Percentiles rank a stretch among this genome's conserved stretches.
Conservation (phyloP, 1,140 invertebrate genomes). For the Zaprionus gabonicus region DNA sequence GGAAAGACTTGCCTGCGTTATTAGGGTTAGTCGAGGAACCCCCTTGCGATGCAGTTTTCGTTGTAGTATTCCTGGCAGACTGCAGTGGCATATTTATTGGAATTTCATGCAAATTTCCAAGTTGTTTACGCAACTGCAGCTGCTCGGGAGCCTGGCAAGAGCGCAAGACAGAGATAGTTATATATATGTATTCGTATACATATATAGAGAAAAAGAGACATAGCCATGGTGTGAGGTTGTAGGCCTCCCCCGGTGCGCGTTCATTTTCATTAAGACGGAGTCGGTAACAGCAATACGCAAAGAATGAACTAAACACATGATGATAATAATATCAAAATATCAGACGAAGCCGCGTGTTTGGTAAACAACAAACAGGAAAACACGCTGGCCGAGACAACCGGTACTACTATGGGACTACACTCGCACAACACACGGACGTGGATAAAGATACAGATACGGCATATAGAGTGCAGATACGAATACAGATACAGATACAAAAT, state of each 20-base stretch:
- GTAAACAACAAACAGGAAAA: constrained; percentile 72
- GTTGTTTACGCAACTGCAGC: constrained; percentile 49
- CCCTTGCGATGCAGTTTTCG: constrained; percentile 23
- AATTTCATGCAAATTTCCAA: constrained; percentile 77
- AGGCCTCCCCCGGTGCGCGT: constrained; percentile 16
- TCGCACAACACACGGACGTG: not conserved
- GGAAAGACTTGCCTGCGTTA: constrained; percentile 3
- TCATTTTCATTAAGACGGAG: constrained; percentile 53
- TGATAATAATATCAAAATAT: constrained; percentile 30
- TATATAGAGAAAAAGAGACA: not conserved
- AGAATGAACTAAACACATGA: constrained; percentile 22
- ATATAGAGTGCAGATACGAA: constrained; percentile 29
- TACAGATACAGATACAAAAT: constrained; percentile 67
- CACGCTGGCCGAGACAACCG: constrained; percentile 39
- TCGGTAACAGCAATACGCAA: constrained; percentile 10
- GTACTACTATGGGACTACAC: constrained; percentile 33
- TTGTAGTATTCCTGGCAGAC: constrained; percentile 46
- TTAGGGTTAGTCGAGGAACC: not conserved
- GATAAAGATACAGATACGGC: constrained; percentile 10
- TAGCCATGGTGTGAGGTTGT: not conserved
- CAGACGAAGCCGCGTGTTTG: constrained; percentile 61
- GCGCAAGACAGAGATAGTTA: not conserved
- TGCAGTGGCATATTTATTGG: constrained; percentile 80
- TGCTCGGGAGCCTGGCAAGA: constrained; percentile 4
- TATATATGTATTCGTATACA: too few relatives aligned